Conservation (phyloP, 2,797 vertebrate genomes). For the Corythornis leucogaster region DNA sequence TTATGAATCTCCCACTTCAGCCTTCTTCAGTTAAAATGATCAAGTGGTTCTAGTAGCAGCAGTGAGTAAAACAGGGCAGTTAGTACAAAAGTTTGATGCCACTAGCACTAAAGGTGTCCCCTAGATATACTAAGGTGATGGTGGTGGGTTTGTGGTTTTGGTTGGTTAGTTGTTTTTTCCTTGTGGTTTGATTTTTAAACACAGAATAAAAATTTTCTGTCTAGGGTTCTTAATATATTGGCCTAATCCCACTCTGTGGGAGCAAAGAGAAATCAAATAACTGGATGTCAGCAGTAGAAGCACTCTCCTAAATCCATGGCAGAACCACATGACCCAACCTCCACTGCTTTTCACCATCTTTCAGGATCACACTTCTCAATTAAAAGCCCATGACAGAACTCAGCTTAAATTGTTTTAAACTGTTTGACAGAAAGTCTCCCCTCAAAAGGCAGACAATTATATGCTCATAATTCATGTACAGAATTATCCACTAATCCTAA, state of each 20-base stretch:
- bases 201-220: not conserved
- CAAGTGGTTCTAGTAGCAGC: not conserved
- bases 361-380: not conserved
- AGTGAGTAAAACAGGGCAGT: not conserved
- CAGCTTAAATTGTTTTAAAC: not conserved
- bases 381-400: not conserved
- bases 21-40: not conserved
- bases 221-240: not conserved
- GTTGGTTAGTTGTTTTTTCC: not conserved
- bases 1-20: not conserved
- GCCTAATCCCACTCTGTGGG: not conserved
- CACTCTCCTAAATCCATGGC: not conserved
- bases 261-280: not conserved
- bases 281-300: not conserved
- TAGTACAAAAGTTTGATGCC: not conserved
- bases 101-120: not conserved
- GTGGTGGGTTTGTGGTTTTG: accelerated
- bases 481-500: constrained; percentile 26
- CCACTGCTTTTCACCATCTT: not conserved
- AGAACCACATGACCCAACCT: not conserved
- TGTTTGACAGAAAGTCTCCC: not conserved
- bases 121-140: not conserved
- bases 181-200: not conserved
- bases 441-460: constrained; percentile 2
- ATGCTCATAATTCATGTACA: constrained; percentile 9